A percentile compares a stretch with the other conserved stretches of the same genome.
These are phyloP conservation scores for Osmerus mordax DNA, from an alignment of 2,113 vertebrate genomes.

Conservation along the genomic window DNA sequence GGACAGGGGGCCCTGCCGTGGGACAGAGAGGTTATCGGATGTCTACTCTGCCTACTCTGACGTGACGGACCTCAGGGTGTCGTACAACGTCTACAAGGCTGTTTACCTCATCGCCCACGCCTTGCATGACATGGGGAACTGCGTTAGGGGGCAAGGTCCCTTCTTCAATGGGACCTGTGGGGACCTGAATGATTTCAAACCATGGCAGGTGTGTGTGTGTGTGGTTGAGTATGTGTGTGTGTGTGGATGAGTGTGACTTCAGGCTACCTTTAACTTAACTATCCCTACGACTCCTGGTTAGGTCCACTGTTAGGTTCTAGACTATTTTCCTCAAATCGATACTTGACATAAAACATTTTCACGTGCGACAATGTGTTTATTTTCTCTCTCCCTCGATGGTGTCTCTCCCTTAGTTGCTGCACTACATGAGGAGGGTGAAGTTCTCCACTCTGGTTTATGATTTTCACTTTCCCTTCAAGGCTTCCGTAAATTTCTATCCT, in stretches of 20 bases:
- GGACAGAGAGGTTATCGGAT: slow-evolving; percentile 52
- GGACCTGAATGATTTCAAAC: slow-evolving; percentile 42
- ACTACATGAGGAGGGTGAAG: slow-evolving; percentile 62
- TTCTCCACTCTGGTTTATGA: slow-evolving; percentile 61
- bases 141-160: slow-evolving; percentile 51
- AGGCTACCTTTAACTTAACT: no score
- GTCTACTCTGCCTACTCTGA: slow-evolving; percentile 63
- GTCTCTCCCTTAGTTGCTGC: slow-evolving; percentile 51
- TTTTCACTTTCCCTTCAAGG: no score
- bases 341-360: neutral
- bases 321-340: no score
- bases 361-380: neutral
- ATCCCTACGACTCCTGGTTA: no score
- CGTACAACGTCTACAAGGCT: slow-evolving; percentile 75
- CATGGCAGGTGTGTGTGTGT: slow-evolving; percentile 65
- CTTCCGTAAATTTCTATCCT: no score
- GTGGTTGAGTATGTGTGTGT: neutral
- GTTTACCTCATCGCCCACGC: slow-evolving; percentile 70
- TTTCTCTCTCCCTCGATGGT: neutral
- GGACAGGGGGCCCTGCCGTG: slow-evolving; percentile 48
- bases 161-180: slow-evolving; percentile 61
- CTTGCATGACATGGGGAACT: slow-evolving; percentile 65
- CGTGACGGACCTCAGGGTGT: slow-evolving; percentile 66
- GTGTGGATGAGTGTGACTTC: no score
- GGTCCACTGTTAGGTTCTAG: no score